Base-by-base conservation (phyloP, 2,888 invertebrate genomes). In the Pachycephus smyrnensis region DNA sequence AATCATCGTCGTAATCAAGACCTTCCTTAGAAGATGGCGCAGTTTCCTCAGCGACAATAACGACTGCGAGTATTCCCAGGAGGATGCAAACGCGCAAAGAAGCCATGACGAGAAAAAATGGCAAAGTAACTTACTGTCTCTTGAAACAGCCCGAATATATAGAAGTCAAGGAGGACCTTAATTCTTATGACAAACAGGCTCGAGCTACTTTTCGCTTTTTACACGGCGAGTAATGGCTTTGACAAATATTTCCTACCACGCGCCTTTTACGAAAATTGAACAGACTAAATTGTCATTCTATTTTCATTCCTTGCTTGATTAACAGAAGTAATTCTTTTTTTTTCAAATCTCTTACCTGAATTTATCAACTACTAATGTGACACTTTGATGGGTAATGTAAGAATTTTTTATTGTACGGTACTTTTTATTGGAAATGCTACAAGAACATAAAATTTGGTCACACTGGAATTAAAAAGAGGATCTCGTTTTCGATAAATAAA, bases 111-210 rank as follows among this genome's bases (percentile, higher is more conserved):
- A 23, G 55, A 55, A 55, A 55, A 55, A 55, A 55, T 55, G 4
- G 9, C 55, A 55, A 55, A 55, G 9, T 55, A 55, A 55, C 55
- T 55, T 55, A 55, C 55, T 55, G 23, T 9, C 55, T 9, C 23
- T 23, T 1, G 55, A 55, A 55, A 9, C 55, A 55, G 55, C 23
- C 23, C 23, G 23, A 55, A 55, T 55, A 55, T 55, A 55, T 55
- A 55, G 55, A 55, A 23, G 55, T 23, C 55, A 2, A 55, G 55
- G 9, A 23, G 55, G 55, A 23, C 55, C 55, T 55, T 85, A 87
- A 86, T 85, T 83, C 81, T 81, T 86, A 81, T 79, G 79, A 80
- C 84, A 86, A 87, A 82, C 86, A 86, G 81, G 84, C 82, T 82
- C 83, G 83, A 79, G 80, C 83, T 80, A 83, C 83, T 85, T 85